phyloP scores from a whole-genome alignment of 2,113 vertebrate species.

The Python bivittatus region DNA sequence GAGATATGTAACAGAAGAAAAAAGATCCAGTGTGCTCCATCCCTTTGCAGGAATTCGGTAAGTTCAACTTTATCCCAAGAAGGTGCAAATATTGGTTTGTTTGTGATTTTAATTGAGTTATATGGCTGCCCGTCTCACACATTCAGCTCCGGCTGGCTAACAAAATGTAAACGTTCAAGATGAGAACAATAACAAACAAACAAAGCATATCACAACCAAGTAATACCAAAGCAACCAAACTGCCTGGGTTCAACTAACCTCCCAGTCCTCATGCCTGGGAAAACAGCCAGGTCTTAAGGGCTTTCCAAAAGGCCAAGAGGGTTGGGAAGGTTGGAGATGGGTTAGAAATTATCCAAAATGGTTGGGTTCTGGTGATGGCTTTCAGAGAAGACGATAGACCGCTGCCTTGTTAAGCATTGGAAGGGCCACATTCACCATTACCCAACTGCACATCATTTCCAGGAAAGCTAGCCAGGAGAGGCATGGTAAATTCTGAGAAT shows the following conservation, averaged over 20 bases:
- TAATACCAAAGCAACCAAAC: not conserved
- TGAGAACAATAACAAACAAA: not conserved
- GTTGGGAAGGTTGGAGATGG: not conserved
- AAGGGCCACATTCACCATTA: not conserved
- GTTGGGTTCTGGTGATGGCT: not conserved
- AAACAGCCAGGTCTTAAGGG: not conserved
- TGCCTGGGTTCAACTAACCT: not conserved
- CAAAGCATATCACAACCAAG: not conserved
- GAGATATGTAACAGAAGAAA: not conserved
- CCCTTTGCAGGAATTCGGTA: not conserved
- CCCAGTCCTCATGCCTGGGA: not conserved
- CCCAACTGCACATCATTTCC: not conserved
- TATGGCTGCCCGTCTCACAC: not conserved
- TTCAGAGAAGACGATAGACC: not conserved
- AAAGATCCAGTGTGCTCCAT: not conserved
- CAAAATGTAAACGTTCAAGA: not conserved
- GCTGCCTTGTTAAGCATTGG: not conserved
- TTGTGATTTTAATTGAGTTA: not conserved
- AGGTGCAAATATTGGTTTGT: not conserved
- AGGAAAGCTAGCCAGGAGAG: not conserved
- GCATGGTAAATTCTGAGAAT: not conserved
- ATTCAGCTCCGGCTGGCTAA: not conserved
- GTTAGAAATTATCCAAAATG: not conserved
- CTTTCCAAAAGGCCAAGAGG: not conserved
- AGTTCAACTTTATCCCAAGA: not conserved